phyloP scores from a whole-genome alignment of 1,140 invertebrate species.

The Manduca sexta region DNA sequence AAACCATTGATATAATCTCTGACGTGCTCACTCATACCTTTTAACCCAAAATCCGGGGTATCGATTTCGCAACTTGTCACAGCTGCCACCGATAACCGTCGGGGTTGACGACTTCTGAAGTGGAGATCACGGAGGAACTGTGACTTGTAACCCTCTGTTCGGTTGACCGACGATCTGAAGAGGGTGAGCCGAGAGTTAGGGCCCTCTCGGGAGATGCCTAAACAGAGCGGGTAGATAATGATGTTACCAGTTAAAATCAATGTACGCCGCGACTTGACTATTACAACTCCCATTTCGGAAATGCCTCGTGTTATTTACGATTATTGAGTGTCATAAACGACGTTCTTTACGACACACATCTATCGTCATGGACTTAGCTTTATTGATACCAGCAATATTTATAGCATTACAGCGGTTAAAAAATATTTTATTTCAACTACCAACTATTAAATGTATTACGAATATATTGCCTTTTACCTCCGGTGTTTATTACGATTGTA shows the following conservation, averaged over 20 bases:
- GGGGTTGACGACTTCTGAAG: constrained; percentile 12
- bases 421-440: no score
- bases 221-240: constrained; percentile 4
- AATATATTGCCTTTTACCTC: no score
- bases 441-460: no score
- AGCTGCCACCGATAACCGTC: constrained; percentile 10
- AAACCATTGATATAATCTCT: no score
- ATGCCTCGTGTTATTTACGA: constrained; percentile 21
- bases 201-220: constrained; percentile 1
- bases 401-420: no score
- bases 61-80: constrained; percentile 4
- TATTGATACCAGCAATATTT: constrained; percentile 16
- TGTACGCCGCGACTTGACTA: constrained; percentile 1
- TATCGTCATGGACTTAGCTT: constrained; percentile 19
- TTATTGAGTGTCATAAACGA: constrained; percentile 27
- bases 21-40: no score
- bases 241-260: constrained; percentile 3
- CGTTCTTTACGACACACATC: constrained; percentile 17
- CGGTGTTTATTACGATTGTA: no score
- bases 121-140: constrained; percentile 15
- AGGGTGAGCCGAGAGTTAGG: constrained; percentile 8
- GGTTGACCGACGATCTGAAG: constrained; percentile 13
- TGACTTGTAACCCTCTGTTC: constrained; percentile 12
- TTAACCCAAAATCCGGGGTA: neutral
- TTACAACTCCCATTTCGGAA: constrained; percentile 8